phyloP scores from a whole-genome alignment of 1,140 invertebrate species.

The Ceratina japonica region DNA sequence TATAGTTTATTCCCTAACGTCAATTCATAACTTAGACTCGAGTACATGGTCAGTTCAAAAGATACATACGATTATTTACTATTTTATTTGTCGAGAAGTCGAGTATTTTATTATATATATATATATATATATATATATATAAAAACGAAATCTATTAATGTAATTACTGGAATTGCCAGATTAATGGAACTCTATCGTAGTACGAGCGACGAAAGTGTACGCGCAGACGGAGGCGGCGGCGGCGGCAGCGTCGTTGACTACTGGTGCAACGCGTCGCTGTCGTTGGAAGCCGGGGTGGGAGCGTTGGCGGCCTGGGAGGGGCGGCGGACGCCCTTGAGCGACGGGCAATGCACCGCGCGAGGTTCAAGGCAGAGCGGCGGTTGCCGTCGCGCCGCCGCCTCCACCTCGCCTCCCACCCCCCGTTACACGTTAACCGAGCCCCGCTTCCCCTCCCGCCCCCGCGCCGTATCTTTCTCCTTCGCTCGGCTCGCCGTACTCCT shows the following conservation, averaged over 20 bases:
- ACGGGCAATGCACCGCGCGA: constrained; percentile 80
- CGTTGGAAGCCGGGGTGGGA: constrained; percentile 30
- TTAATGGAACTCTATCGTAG: neutral
- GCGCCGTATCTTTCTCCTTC: constrained; percentile 40
- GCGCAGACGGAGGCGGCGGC: constrained; percentile 24
- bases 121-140: too few relatives aligned
- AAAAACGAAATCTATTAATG: too few relatives aligned
- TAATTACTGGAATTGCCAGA: too few relatives aligned
- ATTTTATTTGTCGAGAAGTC: too few relatives aligned
- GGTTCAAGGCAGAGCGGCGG: constrained; percentile 80
- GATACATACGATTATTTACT: too few relatives aligned
- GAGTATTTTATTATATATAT: too few relatives aligned
- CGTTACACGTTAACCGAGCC: constrained; percentile 22
- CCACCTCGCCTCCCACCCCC: constrained; percentile 35
- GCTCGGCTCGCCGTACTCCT: constrained; percentile 24
- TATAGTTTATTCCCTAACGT: too few relatives aligned
- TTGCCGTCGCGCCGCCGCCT: constrained; percentile 72
- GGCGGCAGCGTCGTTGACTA: constrained; percentile 20
- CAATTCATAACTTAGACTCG: too few relatives aligned
- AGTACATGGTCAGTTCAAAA: too few relatives aligned
- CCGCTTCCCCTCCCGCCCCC: constrained; percentile 45
- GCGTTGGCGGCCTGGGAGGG: constrained; percentile 51
- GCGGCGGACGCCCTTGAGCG: constrained; percentile 79
- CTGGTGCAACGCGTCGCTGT: constrained; percentile 44
- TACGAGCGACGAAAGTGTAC: constrained; percentile 35